Percentiles rank a stretch among this genome's conserved stretches.
Evolutionary conservation across 1,140 invertebrate genomes (phyloP).

Genomic region (Camponotus vicinus): DNA sequence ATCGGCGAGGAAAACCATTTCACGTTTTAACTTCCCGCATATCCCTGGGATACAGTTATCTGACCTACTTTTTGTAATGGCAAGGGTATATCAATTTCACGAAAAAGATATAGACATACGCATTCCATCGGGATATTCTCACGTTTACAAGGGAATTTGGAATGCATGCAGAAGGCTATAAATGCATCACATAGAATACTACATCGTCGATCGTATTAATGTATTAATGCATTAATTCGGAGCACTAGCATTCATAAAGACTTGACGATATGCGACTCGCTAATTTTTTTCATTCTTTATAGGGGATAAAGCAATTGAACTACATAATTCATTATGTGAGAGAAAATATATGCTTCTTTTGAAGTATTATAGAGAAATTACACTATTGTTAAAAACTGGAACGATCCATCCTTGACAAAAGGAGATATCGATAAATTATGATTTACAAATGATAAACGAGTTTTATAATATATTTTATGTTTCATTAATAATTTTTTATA

Average conservation of each 20-base stretch:
- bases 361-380: background rate
- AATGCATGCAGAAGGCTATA: background rate
- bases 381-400: background rate
- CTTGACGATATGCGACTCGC: slow-evolving; percentile 1
- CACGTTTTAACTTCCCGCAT: slow-evolving; percentile 15
- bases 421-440: too few species aligned
- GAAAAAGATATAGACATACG: background rate
- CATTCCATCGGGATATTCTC: slow-evolving; percentile 1
- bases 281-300: background rate
- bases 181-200: background rate
- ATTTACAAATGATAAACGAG: too few species aligned
- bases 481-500: background rate
- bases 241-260: background rate
- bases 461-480: background rate
- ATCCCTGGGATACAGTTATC: background rate
- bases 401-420: background rate
- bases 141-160: background rate
- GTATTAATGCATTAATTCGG: background rate
- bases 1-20: slow-evolving; percentile 44
- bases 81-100: background rate
- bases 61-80: slow-evolving; percentile 35
- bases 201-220: background rate
- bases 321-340: background rate
- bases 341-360: background rate
- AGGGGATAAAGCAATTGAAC: background rate